Evolutionary conservation across 2,888 invertebrate genomes (phyloP), one percentile per base, ranked within the genome.

Genomic region (Harpalus rufipes): DNA sequence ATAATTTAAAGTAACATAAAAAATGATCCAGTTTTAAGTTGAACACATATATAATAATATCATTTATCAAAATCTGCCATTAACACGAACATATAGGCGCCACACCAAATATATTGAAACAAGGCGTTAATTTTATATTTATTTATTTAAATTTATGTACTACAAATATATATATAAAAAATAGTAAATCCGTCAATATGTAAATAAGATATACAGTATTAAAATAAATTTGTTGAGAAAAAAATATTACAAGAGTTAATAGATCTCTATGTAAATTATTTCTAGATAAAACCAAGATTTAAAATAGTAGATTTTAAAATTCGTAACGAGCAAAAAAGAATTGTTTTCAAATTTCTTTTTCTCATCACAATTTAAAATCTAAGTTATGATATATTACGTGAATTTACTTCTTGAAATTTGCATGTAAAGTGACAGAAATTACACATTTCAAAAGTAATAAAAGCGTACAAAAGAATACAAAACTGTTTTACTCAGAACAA

Each of bases 391-490:
- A 72, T 72, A 44, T n/a, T 14, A 12, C 16, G 72, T 25, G 39
- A 79, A 14, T 25, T 18, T 16, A 44, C 72, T 10, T 65, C 3
- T 72, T 14, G 72, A 0, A 25, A 68, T 44, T 74, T 74, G 44
- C 44, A 44, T 72, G 7, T 44, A 74, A 59, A 58, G 14, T 78
- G 18, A 58, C 14, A 59, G 16, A 61, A 56, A 79, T 59, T 16
- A 25, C 58, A 2, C 32, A 78, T 78, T 59, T 78, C 59, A 78
- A 78, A 56, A 51, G 76, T 58, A 56, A 79, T 79, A 61, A 61
- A 32, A 78, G n/a, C 18, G 21, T 12, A 76, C 56, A 51, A 76
- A 63, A 63, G 63, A 68, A 68, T 68, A 18, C 10, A 41, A 74
- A 44, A 72, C 72, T 8, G 41, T 72, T 72, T 5, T 44, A 68